Conservation (phyloP, 1,140 invertebrate genomes). For the Neotoxoptera formosana region DNA sequence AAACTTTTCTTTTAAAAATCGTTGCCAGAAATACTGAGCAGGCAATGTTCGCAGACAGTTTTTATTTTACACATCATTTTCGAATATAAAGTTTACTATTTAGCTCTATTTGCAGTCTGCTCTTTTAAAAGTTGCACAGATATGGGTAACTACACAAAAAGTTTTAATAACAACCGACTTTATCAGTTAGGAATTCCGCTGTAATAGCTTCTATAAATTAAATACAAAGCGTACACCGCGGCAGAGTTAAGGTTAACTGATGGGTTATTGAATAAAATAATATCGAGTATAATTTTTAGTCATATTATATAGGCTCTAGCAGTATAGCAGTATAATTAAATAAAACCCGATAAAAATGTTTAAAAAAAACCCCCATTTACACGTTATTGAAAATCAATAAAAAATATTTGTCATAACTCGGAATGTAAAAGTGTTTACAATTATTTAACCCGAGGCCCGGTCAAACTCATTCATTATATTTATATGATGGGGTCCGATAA, state of each 20-base stretch:
- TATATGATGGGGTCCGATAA: not conserved
- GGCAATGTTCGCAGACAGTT: not conserved
- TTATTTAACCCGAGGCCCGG: not conserved
- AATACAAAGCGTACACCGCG: not conserved
- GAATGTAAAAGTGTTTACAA: not conserved
- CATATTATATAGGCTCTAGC: not conserved
- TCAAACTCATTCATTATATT: not conserved
- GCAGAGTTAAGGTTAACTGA: too few relatives aligned
- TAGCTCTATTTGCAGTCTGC: not conserved
- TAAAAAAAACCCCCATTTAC: not conserved
- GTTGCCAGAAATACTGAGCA: not conserved
- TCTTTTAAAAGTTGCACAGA: not conserved
- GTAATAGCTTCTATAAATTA: not conserved
- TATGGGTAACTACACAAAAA: not conserved
- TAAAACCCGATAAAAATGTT: not conserved
- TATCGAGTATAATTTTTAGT: not conserved
- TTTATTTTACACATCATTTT: not conserved
- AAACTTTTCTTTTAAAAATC: slow-evolving; percentile 7
- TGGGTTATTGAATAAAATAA: not conserved
- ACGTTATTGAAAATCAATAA: not conserved
- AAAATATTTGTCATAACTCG: not conserved
- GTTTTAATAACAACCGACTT: not conserved
- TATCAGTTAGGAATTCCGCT: not conserved
- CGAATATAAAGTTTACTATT: not conserved
- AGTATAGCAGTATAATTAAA: not conserved